These are phyloP conservation scores for Drosophila novamexicana DNA, from an alignment of 1,140 invertebrate genomes.

Conservation along the genomic window DNA sequence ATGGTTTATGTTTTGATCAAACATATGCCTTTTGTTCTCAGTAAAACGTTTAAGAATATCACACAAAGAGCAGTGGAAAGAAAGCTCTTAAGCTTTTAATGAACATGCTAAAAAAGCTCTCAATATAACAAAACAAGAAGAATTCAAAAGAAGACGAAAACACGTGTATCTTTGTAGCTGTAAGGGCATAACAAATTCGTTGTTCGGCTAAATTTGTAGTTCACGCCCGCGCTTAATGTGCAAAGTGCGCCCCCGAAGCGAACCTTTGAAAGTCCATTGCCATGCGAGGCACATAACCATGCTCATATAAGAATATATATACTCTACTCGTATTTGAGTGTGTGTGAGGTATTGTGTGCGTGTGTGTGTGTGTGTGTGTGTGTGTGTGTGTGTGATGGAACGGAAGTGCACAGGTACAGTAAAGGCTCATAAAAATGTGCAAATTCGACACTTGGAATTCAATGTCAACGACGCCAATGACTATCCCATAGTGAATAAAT, in stretches of 20 bases:
- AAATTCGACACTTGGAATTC: slow-evolving; percentile 68
- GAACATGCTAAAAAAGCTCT: no score
- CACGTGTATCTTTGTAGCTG: not conserved
- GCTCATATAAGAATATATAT: slow-evolving; percentile 18
- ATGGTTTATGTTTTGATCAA: no score
- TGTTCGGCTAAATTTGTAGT: not conserved
- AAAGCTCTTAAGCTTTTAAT: no score
- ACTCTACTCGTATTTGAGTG: not conserved
- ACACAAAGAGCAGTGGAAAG: no score
- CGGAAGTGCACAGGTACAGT: slow-evolving; percentile 70
- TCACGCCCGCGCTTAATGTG: slow-evolving; percentile 26
- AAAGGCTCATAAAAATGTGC: slow-evolving; percentile 58
- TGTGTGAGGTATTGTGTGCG: not conserved
- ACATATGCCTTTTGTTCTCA: no score
- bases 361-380: not conserved
- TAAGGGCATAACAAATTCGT: slow-evolving; percentile 16
- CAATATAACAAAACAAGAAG: not conserved
- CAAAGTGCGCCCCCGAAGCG: slow-evolving; percentile 29
- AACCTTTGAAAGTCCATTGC: slow-evolving; percentile 38
- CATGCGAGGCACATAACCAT: slow-evolving; percentile 42
- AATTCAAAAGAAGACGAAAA: not conserved
- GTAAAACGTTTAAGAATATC: no score
- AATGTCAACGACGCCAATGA: slow-evolving; percentile 60
- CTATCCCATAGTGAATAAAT: slow-evolving; percentile 19
- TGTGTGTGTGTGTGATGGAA: slow-evolving; percentile 21